phyloP scores from a whole-genome alignment of 2,797 vertebrate genomes.

The Neostethus bicornis region DNA sequence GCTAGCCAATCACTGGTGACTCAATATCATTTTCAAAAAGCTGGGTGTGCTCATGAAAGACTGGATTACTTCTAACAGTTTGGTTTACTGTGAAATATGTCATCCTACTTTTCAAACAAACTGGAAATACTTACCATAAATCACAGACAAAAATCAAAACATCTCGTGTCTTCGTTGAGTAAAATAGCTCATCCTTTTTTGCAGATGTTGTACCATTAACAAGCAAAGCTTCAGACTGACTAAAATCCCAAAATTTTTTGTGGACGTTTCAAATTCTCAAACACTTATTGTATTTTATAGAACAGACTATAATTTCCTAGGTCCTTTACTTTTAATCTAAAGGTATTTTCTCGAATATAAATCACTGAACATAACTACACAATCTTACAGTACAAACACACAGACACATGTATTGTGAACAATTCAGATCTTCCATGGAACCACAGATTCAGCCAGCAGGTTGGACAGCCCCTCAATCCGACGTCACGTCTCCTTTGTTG shows the following conservation, averaged over 20 bases:
- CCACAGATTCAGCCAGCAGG: conserved; percentile 76
- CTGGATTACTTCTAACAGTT: conserved; percentile 1
- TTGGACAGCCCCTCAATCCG: conserved; percentile 77
- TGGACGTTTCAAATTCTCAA: conserved; percentile 49
- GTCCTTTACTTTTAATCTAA: conserved; percentile 64
- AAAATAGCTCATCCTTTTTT: conserved; percentile 17
- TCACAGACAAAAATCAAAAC: conserved; percentile 6
- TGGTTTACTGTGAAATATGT: background rate
- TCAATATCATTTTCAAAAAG: conserved; percentile 56
- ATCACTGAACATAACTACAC: conserved; percentile 51
- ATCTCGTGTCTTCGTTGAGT: conserved; percentile 4
- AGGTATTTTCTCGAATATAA: conserved; percentile 61
- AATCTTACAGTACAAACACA: conserved; percentile 55
- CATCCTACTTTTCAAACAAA: background rate
- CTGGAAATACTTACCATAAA: conserved; percentile 3
- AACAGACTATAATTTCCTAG: conserved; percentile 68
- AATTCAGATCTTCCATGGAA: conserved; percentile 67
- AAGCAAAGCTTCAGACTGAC: conserved; percentile 33
- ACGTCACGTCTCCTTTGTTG: conserved; percentile 84
- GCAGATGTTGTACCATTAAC: conserved; percentile 31
- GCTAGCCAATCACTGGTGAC: conserved; percentile 53
- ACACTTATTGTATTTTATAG: conserved; percentile 62
- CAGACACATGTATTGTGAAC: conserved; percentile 59
- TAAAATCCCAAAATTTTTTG: conserved; percentile 32
- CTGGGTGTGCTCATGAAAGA: conserved; percentile 17